phyloP scores from a whole-genome alignment of 2,797 vertebrate genomes.

The Siniperca obscura region DNA sequence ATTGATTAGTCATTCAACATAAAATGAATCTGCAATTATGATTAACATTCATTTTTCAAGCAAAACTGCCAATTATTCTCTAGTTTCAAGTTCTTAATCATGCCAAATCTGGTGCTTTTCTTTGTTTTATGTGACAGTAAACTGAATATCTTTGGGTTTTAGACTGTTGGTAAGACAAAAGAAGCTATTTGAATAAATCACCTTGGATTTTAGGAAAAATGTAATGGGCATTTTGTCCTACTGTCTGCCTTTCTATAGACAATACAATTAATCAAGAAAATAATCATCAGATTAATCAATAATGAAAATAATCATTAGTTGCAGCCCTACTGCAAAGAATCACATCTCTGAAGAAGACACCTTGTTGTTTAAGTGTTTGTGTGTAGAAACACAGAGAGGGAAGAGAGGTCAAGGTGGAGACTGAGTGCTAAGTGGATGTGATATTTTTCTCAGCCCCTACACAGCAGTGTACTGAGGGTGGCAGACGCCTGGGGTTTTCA shows the following conservation, averaged over 20 bases:
- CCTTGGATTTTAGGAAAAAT: background rate
- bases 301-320: background rate
- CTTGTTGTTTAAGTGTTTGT: slow-evolving; percentile 31
- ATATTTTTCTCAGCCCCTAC: slow-evolving; percentile 67
- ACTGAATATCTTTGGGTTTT: background rate
- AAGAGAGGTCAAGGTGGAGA: slow-evolving; percentile 47
- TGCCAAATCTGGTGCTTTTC: background rate
- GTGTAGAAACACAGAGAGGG: slow-evolving; percentile 13
- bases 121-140: background rate
- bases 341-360: background rate
- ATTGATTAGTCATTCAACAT: background rate
- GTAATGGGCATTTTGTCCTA: background rate
- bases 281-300: background rate
- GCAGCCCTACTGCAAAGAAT: background rate
- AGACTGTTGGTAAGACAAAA: background rate
- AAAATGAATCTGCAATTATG: background rate
- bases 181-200: background rate
- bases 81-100: background rate
- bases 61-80: background rate
- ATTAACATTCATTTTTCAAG: background rate
- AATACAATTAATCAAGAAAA: slow-evolving; percentile 1
- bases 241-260: background rate
- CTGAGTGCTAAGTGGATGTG: slow-evolving; percentile 66
- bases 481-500: slow-evolving; percentile 29
- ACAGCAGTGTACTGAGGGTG: slow-evolving; percentile 39